Conservation (phyloP, 2,113 vertebrate species). For the Aegithalos caudatus region DNA sequence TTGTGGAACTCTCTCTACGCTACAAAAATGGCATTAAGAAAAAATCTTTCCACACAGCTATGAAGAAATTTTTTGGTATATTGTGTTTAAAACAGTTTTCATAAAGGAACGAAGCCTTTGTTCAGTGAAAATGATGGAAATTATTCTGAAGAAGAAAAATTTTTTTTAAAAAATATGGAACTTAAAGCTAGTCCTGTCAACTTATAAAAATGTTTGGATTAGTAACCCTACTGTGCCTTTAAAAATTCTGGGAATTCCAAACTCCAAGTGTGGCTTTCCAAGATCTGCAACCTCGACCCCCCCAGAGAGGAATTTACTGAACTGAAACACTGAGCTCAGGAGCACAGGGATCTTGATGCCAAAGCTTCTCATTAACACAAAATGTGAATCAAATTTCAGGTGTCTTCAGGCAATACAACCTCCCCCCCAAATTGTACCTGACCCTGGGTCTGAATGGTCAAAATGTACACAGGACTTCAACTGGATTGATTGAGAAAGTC, state of each 20-base stretch:
- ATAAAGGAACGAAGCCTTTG: neutral
- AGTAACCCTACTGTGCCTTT: neutral
- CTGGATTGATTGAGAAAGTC: neutral
- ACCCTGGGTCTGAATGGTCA: fast-evolving
- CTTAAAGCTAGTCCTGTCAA: neutral
- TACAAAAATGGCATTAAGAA: neutral
- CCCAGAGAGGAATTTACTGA: neutral
- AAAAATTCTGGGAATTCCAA: neutral
- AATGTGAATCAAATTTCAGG: fast-evolving
- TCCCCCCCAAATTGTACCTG: fast-evolving
- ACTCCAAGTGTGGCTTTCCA: neutral
- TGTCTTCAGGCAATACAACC: neutral
- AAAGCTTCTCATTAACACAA: neutral
- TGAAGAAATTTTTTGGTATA: neutral
- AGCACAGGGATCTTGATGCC: neutral
- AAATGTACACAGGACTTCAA: neutral
- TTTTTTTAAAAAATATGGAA: neutral
- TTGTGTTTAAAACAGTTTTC: neutral
- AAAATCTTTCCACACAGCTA: neutral
- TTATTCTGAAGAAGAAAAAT: neutral
- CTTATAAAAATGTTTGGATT: neutral
- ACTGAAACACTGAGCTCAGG: neutral
- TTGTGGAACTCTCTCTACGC: neutral
- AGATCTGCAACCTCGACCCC: neutral
- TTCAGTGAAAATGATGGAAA: neutral